These are phyloP conservation scores for Rhinichthys osculus DNA, from an alignment of 2,797 vertebrate genomes.

Conservation along the genomic window DNA sequence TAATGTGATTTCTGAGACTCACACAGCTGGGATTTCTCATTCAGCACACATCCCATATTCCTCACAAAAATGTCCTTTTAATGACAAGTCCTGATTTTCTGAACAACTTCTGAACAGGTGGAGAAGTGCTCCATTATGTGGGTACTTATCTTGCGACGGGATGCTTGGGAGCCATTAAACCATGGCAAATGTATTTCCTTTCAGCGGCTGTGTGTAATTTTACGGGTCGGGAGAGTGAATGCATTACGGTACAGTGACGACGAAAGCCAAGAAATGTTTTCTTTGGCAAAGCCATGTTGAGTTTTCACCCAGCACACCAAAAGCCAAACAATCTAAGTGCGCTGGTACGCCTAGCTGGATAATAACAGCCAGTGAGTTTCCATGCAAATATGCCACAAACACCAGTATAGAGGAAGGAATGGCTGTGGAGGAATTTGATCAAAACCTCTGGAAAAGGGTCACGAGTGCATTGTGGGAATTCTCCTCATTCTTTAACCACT, in stretches of 20 bases:
- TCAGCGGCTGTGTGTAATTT: conserved; percentile 56
- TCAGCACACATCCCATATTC: conserved; percentile 1
- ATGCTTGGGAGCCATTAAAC: conserved; percentile 52
- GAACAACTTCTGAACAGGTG: conserved; percentile 38
- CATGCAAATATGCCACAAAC: conserved; percentile 67
- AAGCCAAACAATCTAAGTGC: conserved; percentile 68
- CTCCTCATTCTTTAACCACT: conserved; percentile 3
- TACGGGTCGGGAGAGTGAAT: conserved; percentile 33
- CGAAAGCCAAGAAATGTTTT: conserved; percentile 78
- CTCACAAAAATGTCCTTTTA: conserved; percentile 2
- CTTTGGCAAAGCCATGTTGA: conserved; percentile 77
- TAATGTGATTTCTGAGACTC: not conserved
- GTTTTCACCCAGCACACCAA: conserved; percentile 67
- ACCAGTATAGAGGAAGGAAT: conserved; percentile 58
- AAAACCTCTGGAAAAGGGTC: conserved; percentile 25
- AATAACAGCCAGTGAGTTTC: conserved; percentile 61
- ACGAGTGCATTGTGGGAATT: conserved; percentile 42
- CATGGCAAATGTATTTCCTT: conserved; percentile 55
- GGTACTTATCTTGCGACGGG: conserved; percentile 40
- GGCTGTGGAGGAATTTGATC: conserved; percentile 36
- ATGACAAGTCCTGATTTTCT: not conserved
- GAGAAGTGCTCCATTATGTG: conserved; percentile 38
- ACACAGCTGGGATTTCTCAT: conserved; percentile 8
- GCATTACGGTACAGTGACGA: conserved; percentile 43
- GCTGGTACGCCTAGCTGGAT: conserved; percentile 69